Percentiles rank a stretch among this genome's conserved stretches.
Evolutionary conservation across 2,888 invertebrate genomes (phyloP).

Genomic region (Netelia inedita): DNA sequence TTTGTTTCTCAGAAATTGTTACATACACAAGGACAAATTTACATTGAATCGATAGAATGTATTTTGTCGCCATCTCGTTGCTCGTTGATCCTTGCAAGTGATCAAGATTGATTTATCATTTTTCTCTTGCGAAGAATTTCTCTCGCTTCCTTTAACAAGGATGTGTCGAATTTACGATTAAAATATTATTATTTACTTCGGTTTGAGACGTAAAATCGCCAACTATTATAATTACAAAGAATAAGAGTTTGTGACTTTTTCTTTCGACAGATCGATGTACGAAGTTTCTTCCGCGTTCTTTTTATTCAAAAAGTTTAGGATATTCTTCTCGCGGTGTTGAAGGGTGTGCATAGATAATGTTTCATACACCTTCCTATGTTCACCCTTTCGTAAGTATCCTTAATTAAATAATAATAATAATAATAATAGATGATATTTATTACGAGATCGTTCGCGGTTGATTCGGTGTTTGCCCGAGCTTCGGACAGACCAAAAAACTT

Average conservation of each 20-base stretch:
- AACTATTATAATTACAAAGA: constrained; percentile 52
- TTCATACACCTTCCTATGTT: constrained; percentile 1
- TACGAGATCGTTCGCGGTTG: constrained; percentile 63
- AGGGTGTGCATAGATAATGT: not conserved
- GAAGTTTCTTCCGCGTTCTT: constrained; percentile 15
- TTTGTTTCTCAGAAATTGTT: constrained; percentile 64
- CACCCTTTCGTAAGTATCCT: constrained; percentile 20
- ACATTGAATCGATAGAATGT: constrained; percentile 57
- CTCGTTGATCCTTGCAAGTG: constrained; percentile 31
- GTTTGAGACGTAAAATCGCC: constrained; percentile 36
- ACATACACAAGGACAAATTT: constrained; percentile 68
- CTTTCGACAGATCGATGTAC: not conserved
- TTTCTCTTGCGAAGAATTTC: not conserved
- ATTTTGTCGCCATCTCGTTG: constrained; percentile 22
- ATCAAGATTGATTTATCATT: constrained; percentile 22
- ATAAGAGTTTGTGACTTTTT: constrained; percentile 52
- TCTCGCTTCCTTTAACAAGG: constrained; percentile 27
- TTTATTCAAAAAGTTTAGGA: constrained; percentile 2
- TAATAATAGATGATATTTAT: constrained; percentile 55
- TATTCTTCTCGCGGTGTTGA: constrained; percentile 5
- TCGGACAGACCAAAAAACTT: constrained; percentile 18
- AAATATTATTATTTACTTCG: constrained; percentile 35
- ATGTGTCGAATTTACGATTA: constrained; percentile 40
- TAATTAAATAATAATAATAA: constrained; percentile 41
- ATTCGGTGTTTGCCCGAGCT: constrained; percentile 29